phyloP scores from a whole-genome alignment of 2,113 vertebrate genomes.

The Cynocephalus volans region DNA sequence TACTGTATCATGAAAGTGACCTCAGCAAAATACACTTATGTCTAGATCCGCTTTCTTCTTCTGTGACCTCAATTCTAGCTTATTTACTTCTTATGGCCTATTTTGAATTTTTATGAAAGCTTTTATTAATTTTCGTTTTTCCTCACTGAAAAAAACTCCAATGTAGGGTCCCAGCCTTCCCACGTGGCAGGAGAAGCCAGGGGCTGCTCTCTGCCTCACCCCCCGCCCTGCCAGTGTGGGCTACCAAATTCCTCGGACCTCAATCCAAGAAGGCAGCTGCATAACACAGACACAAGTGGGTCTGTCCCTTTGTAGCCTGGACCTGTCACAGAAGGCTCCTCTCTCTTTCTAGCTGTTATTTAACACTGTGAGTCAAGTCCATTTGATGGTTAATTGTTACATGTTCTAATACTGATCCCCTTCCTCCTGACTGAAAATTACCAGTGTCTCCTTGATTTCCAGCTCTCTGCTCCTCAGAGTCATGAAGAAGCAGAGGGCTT shows the following conservation, averaged over 20 bases:
- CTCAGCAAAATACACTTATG: slow-evolving; percentile 42
- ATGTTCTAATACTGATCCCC: slow-evolving; percentile 76
- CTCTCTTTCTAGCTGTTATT: slow-evolving; percentile 74
- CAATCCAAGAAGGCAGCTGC: slow-evolving; percentile 69
- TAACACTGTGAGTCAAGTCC: slow-evolving; percentile 74
- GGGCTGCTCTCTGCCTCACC: slow-evolving; percentile 35
- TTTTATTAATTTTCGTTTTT: slow-evolving; percentile 43
- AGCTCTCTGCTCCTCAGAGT: slow-evolving; percentile 77
- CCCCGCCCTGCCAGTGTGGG: not conserved
- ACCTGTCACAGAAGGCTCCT: slow-evolving; percentile 44
- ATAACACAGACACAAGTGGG: slow-evolving; percentile 72
- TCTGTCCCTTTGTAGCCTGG: not conserved
- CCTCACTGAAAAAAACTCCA: not conserved
- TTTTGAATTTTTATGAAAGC: slow-evolving; percentile 7
- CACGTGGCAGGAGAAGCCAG: slow-evolving; percentile 47
- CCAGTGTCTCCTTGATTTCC: slow-evolving; percentile 76
- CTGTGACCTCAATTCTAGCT: not conserved
- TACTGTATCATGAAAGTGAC: not conserved
- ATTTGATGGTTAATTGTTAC: slow-evolving; percentile 76
- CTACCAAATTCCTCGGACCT: slow-evolving; percentile 53
- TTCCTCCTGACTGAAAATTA: slow-evolving; percentile 86
- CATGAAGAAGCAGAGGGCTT: slow-evolving; percentile 80
- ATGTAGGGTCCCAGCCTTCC: slow-evolving; percentile 58
- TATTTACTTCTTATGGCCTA: not conserved
- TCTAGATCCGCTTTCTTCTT: not conserved